These are phyloP conservation scores for Corydoras maculifer DNA, from an alignment of 2,113 vertebrate genomes.

Conservation along the genomic window DNA sequence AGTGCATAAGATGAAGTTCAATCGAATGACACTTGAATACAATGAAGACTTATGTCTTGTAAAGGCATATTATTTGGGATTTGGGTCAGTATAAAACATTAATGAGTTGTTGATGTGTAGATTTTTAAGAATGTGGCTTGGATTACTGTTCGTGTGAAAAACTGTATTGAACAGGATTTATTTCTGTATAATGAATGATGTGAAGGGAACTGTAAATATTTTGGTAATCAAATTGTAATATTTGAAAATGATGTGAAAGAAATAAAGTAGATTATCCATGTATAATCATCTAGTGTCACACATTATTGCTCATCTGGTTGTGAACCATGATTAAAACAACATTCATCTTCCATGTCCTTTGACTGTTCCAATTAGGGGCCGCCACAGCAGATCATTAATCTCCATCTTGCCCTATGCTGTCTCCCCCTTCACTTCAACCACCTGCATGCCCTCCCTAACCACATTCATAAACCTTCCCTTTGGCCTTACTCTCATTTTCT, in stretches of 20 bases:
- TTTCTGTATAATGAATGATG: constrained; percentile 26
- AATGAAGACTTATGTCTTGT: too few species aligned
- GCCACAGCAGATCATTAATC: too few species aligned
- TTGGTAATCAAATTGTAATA: constrained; percentile 54
- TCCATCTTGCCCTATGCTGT: too few species aligned
- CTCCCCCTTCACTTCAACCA: too few species aligned
- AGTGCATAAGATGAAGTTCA: too few species aligned
- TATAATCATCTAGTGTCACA: neutral
- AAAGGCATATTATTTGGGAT: too few species aligned
- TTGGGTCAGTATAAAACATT: too few species aligned
- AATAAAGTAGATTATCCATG: constrained; percentile 53
- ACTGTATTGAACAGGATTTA: constrained; percentile 34
- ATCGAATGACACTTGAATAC: too few species aligned
- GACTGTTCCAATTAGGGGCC: too few species aligned
- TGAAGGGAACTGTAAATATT: constrained; percentile 43
- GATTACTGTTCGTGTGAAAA: constrained; percentile 20
- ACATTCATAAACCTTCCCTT: too few species aligned
- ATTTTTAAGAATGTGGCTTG: constrained; percentile 20
- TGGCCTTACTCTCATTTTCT: too few species aligned
- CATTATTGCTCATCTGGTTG: neutral
- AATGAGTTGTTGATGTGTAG: constrained; percentile 8
- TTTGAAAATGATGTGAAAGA: constrained; percentile 54
- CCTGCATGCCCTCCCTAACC: too few species aligned
- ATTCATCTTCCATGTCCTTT: neutral
- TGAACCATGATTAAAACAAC: neutral